Percentiles rank a stretch among this genome's conserved stretches.
Conservation (phyloP, 2,113 vertebrate species). For the Symphodus melops region DNA sequence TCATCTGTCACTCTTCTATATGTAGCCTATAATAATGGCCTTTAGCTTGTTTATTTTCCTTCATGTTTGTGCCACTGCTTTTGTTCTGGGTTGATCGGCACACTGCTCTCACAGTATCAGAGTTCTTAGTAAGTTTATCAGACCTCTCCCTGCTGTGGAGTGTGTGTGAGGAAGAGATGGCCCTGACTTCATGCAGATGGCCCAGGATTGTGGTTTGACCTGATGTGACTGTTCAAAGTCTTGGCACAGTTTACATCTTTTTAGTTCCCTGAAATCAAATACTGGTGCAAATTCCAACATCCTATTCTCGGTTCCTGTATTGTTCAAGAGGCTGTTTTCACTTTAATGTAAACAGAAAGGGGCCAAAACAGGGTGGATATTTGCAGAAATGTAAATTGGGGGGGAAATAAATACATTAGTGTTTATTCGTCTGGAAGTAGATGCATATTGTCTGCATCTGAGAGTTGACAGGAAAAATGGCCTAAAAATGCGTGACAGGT, state of each 20-base stretch:
- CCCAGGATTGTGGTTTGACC: background rate
- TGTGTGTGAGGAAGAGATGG: constrained; percentile 5
- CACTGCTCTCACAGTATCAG: background rate
- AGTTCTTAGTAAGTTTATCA: background rate
- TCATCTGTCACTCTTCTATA: background rate
- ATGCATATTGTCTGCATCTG: background rate
- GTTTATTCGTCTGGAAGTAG: background rate
- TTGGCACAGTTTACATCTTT: background rate
- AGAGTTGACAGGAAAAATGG: background rate
- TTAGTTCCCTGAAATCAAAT: background rate
- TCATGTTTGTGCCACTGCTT: background rate
- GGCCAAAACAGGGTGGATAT: background rate
- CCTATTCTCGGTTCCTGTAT: constrained; percentile 12
- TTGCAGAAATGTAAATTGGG: too few relatives aligned
- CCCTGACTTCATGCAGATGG: background rate
- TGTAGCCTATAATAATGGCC: too few relatives aligned
- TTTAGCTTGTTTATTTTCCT: background rate
- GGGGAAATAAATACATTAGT: too few relatives aligned
- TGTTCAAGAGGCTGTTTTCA: constrained; percentile 3
- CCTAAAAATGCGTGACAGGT: too few relatives aligned
- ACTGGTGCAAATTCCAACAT: constrained; percentile 9
- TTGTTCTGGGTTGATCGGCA: background rate
- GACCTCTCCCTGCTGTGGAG: too few relatives aligned
- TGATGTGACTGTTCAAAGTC: background rate
- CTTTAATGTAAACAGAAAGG: background rate